Base-by-base conservation (phyloP, 2,113 vertebrate genomes). In the Pluvianellus socialis region DNA sequence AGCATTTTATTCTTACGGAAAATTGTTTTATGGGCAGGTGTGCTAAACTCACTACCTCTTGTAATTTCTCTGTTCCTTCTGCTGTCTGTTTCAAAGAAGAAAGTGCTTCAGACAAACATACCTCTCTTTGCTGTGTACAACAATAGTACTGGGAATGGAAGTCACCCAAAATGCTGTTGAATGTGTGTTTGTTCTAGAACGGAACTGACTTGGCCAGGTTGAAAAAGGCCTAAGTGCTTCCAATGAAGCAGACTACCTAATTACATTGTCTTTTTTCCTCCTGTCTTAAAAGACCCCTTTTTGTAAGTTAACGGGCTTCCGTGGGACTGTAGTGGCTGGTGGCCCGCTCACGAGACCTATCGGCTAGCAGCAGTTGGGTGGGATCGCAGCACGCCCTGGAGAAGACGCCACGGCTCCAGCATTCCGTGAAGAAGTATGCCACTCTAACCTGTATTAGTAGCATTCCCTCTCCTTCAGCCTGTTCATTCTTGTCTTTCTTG, bases 41-140 rank as follows among this genome's bases (percentile, higher is more conserved):
- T 97, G 91, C 94, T 87, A 38, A 89, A 93, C 88, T 90, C 91
- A 96, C 94, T 97, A 94, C 94, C 94, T 95, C 91, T 82, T 94
- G 79, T 94, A 87, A 95, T 63, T 88, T 90, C n/a, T 86, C 62
- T 52, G 14, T 76, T 87, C 50, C 38, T 88, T 50, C 58, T 94
- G 55, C 87, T 91, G 14, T 92, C 50, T 88, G 16, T 91, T 97
- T 92, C 71, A 83, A 96, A 86, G 45, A 95, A 67, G 35, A 85
- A 89, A 88, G 62, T 49, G 63, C 59, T 81, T 58, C 74, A 93
- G 38, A 90, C 18, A 76, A 90, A 80, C 6, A 35, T 40, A 66
- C 38, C 67, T 87, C 84, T 74, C 28, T 85, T 91, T 87, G 67
- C 92, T 80, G 4, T 86, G 38, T 90, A 73, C 63, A 95, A 67